phyloP scores from a whole-genome alignment of 2,888 invertebrate genomes.

The Apoda limacodes region DNA sequence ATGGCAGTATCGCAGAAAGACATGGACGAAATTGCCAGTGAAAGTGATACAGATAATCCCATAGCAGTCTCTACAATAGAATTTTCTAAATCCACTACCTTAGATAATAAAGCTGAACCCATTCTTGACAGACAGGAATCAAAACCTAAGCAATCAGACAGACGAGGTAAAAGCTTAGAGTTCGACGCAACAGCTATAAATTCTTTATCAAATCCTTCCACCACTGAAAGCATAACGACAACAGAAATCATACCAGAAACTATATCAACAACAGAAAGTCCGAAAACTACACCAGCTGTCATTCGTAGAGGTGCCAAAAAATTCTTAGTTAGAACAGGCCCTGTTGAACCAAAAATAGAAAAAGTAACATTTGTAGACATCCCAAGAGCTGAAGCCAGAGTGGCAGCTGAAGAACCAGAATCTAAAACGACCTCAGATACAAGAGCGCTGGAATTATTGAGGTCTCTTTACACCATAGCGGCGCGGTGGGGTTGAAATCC shows the following conservation, averaged over 20 bases:
- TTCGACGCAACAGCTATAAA: constrained; percentile 50
- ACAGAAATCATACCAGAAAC: constrained; percentile 34
- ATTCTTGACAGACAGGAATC: constrained; percentile 27
- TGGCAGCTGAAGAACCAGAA: constrained; percentile 35
- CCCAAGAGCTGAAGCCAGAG: constrained; percentile 52
- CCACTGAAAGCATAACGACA: constrained; percentile 31
- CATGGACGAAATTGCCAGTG: constrained; percentile 59
- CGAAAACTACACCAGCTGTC: constrained; percentile 34
- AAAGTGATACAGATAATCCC: too few relatives aligned
- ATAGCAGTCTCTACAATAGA: too few relatives aligned
- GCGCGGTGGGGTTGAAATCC: constrained; percentile 81
- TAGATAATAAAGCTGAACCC: constrained; percentile 17
- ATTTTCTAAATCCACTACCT: constrained; percentile 30
- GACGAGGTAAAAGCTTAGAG: constrained; percentile 43
- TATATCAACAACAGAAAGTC: constrained; percentile 39
- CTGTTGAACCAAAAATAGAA: constrained; percentile 29
- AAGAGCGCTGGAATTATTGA: constrained; percentile 83
- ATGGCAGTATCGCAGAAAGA: constrained; percentile 73
- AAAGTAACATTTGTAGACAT: constrained; percentile 35
- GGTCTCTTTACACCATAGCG: constrained; percentile 86
- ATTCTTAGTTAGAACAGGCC: constrained; percentile 36
- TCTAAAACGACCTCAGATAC: constrained; percentile 73
- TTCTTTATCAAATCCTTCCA: constrained; percentile 44
- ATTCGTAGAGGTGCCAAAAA: constrained; percentile 49
- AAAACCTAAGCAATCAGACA: constrained; percentile 28